Percentiles rank a stretch among this genome's conserved stretches.
Evolutionary conservation across 2,888 invertebrate species (phyloP).

Genomic region (Quadriops clusia): DNA sequence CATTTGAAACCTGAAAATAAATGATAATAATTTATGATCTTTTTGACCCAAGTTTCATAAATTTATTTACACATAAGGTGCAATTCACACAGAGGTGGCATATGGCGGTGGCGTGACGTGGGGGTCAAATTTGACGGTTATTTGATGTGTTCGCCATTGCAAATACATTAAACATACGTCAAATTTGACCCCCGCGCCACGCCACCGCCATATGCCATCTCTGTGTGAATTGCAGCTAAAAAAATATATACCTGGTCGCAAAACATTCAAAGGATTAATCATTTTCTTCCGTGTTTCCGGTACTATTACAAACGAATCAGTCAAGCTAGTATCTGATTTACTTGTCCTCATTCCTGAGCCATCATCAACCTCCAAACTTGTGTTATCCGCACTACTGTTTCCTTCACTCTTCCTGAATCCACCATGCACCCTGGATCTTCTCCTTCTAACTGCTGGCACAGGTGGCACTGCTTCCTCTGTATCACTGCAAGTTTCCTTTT

Average conservation of each 20-base stretch:
- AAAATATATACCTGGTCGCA: constrained; percentile 30
- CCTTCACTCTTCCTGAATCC: constrained; percentile 57
- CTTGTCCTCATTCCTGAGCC: constrained; percentile 57
- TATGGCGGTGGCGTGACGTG: no score
- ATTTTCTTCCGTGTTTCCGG: constrained; percentile 43
- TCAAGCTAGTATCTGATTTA: constrained; percentile 83
- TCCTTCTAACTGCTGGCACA: constrained; percentile 42
- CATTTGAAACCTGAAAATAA: constrained; percentile 60
- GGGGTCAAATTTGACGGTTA: no score
- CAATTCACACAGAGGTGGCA: no score
- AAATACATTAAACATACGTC: no score
- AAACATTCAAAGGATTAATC: constrained; percentile 31
- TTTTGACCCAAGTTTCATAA: no score
- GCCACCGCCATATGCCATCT: no score
- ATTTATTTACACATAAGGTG: no score
- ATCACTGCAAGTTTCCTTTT: constrained; percentile 61
- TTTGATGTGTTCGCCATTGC: no score
- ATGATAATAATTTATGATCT: background rate
- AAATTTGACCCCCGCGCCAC: no score
- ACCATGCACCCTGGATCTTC: constrained; percentile 54
- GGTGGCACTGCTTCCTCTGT: constrained; percentile 42
- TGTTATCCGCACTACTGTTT: constrained; percentile 38
- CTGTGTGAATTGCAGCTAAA: no score
- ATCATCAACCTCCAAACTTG: constrained; percentile 33
- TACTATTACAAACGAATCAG: constrained; percentile 80